phyloP scores from a whole-genome alignment of 2,797 vertebrate species.

The Liasis olivaceus region DNA sequence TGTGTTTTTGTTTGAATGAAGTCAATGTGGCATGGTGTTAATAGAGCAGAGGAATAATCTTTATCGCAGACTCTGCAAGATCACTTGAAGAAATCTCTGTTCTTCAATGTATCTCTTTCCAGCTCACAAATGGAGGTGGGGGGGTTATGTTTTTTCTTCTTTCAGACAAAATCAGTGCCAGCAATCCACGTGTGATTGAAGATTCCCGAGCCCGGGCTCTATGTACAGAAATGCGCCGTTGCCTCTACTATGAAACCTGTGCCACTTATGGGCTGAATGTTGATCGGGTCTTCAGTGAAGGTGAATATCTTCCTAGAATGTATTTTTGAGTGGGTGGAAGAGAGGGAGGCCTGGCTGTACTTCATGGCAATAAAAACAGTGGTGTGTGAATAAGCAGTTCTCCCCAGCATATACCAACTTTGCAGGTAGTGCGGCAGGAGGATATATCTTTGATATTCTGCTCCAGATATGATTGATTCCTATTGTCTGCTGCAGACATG shows the following conservation, averaged over 20 bases:
- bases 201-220: constrained; percentile 81
- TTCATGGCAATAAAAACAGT: background rate
- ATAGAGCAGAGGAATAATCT: background rate
- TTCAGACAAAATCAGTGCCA: constrained; percentile 90
- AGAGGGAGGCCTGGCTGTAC: too few species aligned
- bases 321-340: background rate
- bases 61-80: background rate
- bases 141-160: background rate
- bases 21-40: background rate
- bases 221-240: constrained; percentile 82
- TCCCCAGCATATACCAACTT: background rate
- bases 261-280: constrained; percentile 94
- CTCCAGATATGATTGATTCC: background rate
- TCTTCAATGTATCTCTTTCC: background rate
- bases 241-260: constrained; percentile 93
- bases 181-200: constrained; percentile 86
- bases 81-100: background rate
- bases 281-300: constrained; percentile 91
- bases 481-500: background rate
- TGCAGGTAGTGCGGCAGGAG: background rate
- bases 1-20: background rate
- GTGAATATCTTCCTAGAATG: constrained; percentile 57
- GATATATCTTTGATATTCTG: background rate
- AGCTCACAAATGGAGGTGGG: background rate
- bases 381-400: background rate